Percentiles rank a stretch among this genome's conserved stretches.
phyloP scores from a whole-genome alignment of 2,888 invertebrate species.

The Mylabris sibirica region DNA sequence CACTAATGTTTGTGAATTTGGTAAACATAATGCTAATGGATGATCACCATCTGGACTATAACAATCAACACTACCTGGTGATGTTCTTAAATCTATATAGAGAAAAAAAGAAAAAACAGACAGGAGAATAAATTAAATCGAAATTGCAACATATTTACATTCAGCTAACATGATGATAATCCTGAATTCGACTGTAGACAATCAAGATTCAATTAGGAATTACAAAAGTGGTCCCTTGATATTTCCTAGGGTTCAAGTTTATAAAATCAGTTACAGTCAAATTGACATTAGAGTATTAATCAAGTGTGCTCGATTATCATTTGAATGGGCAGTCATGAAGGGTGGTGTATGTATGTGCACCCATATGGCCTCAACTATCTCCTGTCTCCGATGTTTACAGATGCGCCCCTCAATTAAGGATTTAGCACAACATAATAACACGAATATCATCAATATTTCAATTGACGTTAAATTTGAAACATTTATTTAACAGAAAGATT shows the following conservation, averaged over 20 bases:
- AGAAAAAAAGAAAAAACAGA: slow-evolving; percentile 31
- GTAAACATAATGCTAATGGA: slow-evolving; percentile 69
- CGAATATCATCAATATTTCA: slow-evolving; percentile 12
- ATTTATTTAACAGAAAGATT: background rate
- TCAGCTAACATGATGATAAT: background rate
- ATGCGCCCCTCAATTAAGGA: slow-evolving; percentile 42
- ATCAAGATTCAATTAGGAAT: slow-evolving; percentile 15
- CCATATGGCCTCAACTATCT: slow-evolving; percentile 51
- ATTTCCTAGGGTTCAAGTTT: slow-evolving; percentile 44
- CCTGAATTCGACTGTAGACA: slow-evolving; percentile 7
- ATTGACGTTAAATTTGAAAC: background rate
- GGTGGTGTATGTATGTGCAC: slow-evolving; percentile 27
- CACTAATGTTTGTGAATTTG: slow-evolving; percentile 67
- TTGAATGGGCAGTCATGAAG: slow-evolving; percentile 48
- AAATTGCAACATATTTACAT: background rate
- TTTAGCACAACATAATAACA: slow-evolving; percentile 18
- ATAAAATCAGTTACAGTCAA: slow-evolving; percentile 59
- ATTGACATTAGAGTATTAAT: slow-evolving; percentile 58
- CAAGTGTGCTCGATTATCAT: slow-evolving; percentile 58
- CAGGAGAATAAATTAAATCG: slow-evolving; percentile 11
- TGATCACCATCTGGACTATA: slow-evolving; percentile 62
- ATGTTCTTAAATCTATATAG: slow-evolving; percentile 54
- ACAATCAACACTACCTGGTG: slow-evolving; percentile 59
- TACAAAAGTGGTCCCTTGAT: slow-evolving; percentile 39
- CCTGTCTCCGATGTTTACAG: slow-evolving; percentile 47